Conservation (phyloP, 2,113 vertebrate species). For the Coryphaenoides rupestris region DNA sequence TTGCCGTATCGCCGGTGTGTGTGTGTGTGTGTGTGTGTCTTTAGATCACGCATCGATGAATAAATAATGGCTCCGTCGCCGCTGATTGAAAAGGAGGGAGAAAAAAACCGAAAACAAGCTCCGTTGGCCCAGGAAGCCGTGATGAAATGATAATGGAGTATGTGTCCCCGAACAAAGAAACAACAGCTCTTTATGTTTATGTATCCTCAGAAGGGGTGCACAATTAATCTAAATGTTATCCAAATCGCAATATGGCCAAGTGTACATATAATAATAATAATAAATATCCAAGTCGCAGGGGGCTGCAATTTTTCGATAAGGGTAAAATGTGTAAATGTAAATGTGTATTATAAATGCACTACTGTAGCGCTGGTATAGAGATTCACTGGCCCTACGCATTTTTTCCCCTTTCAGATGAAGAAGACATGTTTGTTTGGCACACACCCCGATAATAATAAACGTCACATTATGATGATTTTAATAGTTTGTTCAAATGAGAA, state of each 20-base stretch:
- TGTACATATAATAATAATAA: too few relatives aligned
- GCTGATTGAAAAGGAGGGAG: constrained; percentile 65
- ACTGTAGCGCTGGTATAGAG: too few relatives aligned
- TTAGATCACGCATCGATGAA: constrained; percentile 65
- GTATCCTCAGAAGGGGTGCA: neutral
- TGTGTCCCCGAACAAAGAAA: constrained; percentile 55
- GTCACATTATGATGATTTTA: too few relatives aligned
- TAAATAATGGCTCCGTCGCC: constrained; percentile 56
- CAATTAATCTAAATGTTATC: neutral
- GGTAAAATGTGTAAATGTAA: too few relatives aligned
- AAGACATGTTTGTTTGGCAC: too few relatives aligned
- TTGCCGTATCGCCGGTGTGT: constrained; percentile 36
- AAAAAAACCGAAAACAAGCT: constrained; percentile 29
- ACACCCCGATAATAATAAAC: too few relatives aligned
- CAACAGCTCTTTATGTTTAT: constrained; percentile 9
- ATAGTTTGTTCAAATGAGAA: too few relatives aligned
- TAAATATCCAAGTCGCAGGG: too few relatives aligned
- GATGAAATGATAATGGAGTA: constrained; percentile 71
- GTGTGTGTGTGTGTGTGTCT: constrained; percentile 46
- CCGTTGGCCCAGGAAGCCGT: constrained; percentile 60
- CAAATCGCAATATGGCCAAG: constrained; percentile 30
- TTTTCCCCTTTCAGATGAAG: too few relatives aligned
- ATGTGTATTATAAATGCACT: too few relatives aligned
- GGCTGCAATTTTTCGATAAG: too few relatives aligned
- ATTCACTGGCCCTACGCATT: too few relatives aligned